Evolutionary conservation across 2,797 vertebrate species (phyloP).

Genomic region (Neopelma chrysocephalum): DNA sequence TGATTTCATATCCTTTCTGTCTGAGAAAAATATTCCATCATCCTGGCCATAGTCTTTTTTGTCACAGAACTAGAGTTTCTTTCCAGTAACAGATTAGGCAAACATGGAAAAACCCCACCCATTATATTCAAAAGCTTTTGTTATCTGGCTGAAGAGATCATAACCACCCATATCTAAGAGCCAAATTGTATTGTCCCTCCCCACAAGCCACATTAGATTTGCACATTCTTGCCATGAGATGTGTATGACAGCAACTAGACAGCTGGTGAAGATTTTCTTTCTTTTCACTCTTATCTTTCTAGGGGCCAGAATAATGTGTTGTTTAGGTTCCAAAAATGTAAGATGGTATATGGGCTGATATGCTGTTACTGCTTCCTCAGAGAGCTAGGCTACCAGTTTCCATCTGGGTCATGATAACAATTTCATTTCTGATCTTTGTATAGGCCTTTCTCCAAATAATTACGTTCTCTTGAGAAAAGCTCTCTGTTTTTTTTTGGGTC

Average conservation of each 20-base stretch:
- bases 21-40: not conserved
- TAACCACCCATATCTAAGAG: not conserved
- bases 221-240: not conserved
- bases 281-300: not conserved
- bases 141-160: not conserved
- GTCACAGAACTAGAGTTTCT: not conserved
- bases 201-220: not conserved
- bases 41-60: not conserved
- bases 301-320: not conserved
- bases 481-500: not conserved
- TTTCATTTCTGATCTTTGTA: not conserved
- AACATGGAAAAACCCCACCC: not conserved
- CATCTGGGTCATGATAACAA: not conserved
- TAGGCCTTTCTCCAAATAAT: not conserved
- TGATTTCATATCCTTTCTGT: not conserved
- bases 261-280: not conserved
- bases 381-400: not conserved
- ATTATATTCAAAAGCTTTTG: not conserved
- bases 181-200: not conserved
- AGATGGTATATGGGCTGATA: not conserved
- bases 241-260: not conserved
- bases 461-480: not conserved
- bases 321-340: not conserved
- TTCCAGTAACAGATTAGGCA: slow-evolving; percentile 5
- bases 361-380: not conserved